Percentiles rank a stretch among this genome's conserved stretches.
Conservation (phyloP, 2,797 vertebrate genomes). For the Catostomus latipinnis region DNA sequence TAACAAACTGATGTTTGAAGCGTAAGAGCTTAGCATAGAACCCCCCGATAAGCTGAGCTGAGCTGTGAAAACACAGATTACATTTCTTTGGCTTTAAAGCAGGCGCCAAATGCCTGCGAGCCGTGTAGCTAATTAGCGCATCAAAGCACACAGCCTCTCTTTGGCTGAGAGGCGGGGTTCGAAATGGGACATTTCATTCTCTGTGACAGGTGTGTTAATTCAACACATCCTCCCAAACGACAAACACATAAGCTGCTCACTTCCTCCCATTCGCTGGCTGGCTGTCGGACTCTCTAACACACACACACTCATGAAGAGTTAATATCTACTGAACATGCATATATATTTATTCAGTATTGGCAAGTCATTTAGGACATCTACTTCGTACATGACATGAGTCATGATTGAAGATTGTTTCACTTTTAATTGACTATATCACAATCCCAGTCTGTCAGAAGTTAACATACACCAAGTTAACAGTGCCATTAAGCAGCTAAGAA, state of each 20-base stretch:
- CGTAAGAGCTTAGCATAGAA: slow-evolving; percentile 69
- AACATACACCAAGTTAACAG: no score
- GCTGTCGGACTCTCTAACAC: slow-evolving; percentile 7
- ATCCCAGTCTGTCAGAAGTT: no score
- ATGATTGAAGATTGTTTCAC: no score
- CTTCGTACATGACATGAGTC: no score
- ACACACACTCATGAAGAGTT: slow-evolving; percentile 1
- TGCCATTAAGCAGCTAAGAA: no score
- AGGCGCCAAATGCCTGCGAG: slow-evolving; percentile 45
- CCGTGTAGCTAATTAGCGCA: slow-evolving; percentile 32
- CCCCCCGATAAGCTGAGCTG: slow-evolving; percentile 75
- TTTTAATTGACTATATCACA: no score
- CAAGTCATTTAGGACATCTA: no score
- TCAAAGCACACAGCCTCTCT: slow-evolving; percentile 18
- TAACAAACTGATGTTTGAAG: slow-evolving; percentile 71
- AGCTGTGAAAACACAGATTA: slow-evolving; percentile 84
- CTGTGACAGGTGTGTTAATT: slow-evolving; percentile 77
- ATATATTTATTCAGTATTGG: no score
- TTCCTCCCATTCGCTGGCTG: slow-evolving; percentile 11
- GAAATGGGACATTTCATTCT: slow-evolving; percentile 45
- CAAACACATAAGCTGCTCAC: slow-evolving; percentile 30
- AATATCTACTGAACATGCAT: background rate
- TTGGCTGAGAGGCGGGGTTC: slow-evolving; percentile 12
- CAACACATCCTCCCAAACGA: slow-evolving; percentile 48
- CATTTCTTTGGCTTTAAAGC: slow-evolving; percentile 64